Conservation (phyloP, 2,888 invertebrate species). For the Eristalis arbustorum region DNA sequence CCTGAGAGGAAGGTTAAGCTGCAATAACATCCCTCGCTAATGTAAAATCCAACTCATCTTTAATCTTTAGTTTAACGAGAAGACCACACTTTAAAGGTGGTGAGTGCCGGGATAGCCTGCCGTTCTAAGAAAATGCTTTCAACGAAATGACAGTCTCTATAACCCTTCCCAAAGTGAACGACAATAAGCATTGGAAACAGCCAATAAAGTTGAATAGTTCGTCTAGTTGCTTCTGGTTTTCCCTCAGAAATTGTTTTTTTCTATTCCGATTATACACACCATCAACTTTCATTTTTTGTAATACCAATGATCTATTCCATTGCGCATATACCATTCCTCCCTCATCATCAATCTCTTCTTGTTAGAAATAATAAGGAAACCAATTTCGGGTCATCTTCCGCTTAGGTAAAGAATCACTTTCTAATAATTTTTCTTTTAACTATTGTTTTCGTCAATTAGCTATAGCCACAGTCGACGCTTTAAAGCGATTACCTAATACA, state of each 20-base stretch:
- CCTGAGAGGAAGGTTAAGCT: too few relatives aligned
- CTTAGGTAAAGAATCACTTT: constrained; percentile 18
- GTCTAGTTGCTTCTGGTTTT: too few relatives aligned
- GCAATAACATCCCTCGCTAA: too few relatives aligned
- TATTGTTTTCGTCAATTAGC: constrained; percentile 11
- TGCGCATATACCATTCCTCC: not conserved
- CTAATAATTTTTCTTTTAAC: constrained; percentile 14
- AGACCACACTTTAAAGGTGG: too few relatives aligned
- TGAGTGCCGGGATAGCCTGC: too few relatives aligned
- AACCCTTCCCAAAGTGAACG: too few relatives aligned
- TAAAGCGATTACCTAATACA: constrained; percentile 17
- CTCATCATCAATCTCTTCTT: not conserved
- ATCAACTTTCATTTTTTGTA: not conserved
- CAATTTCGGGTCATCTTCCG: not conserved
- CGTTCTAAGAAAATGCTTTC: too few relatives aligned
- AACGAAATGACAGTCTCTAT: too few relatives aligned
- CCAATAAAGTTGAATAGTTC: too few relatives aligned
- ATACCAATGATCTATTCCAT: not conserved
- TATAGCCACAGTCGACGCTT: constrained; percentile 5
- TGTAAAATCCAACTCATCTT: too few relatives aligned
- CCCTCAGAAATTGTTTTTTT: not conserved
- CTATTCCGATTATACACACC: not conserved
- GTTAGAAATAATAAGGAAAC: not conserved
- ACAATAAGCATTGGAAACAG: too few relatives aligned
- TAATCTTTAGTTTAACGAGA: too few relatives aligned